Conservation (phyloP, 2,113 vertebrate species). For the Drymodes brunneopygia region DNA sequence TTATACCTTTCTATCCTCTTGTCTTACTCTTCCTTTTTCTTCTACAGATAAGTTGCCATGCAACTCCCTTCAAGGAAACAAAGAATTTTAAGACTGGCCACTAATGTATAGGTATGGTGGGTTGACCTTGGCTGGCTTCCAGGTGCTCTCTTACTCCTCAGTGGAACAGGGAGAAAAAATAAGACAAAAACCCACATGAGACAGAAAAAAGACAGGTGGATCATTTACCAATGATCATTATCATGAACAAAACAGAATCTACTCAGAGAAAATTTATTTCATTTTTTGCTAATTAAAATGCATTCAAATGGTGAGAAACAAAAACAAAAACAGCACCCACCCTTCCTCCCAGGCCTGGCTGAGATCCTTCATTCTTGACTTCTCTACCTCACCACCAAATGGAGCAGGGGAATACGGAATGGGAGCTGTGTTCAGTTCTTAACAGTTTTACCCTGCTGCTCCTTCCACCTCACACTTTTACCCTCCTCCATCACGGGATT, state of each 20-base stretch:
- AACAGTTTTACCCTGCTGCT: neutral
- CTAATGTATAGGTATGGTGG: neutral
- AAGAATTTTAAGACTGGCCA: neutral
- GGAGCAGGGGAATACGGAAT: rapidly evolving
- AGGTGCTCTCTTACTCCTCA: neutral
- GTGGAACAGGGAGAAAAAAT: neutral
- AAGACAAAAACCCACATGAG: neutral
- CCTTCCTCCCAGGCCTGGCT: neutral
- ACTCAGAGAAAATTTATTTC: neutral
- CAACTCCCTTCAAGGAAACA: neutral
- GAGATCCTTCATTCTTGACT: neutral
- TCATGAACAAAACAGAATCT: rapidly evolving
- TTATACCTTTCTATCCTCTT: neutral
- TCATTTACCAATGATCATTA: neutral
- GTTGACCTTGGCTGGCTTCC: neutral
- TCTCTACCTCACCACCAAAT: rapidly evolving
- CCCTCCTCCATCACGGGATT: neutral
- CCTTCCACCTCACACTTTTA: rapidly evolving
- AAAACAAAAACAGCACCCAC: neutral
- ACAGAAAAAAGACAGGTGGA: neutral
- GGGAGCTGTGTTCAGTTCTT: neutral
- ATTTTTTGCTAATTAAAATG: neutral
- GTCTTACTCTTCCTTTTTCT: neutral
- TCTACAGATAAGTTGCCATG: neutral
- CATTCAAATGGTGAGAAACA: neutral